A percentile compares a stretch with the other conserved stretches of the same genome.
phyloP scores from a whole-genome alignment of 2,797 vertebrate species.

The Amblyraja radiata region DNA sequence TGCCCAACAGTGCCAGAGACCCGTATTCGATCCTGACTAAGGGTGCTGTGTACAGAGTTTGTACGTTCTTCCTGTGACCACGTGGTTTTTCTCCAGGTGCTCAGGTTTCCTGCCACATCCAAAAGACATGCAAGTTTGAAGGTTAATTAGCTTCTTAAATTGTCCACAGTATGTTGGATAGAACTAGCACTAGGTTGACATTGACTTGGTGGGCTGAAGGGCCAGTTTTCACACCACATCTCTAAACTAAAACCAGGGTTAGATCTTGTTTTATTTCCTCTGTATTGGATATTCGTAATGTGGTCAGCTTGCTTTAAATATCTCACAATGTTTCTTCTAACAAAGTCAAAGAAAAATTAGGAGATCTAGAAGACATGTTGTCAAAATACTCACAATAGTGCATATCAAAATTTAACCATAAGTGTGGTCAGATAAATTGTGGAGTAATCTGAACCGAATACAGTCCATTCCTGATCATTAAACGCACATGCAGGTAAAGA shows the following conservation, averaged over 20 bases:
- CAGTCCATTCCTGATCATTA: neutral
- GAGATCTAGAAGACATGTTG: neutral
- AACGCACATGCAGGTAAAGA: neutral
- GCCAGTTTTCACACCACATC: too few relatives aligned
- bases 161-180: too few relatives aligned
- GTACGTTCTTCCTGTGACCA: too few relatives aligned
- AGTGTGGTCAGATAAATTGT: neutral
- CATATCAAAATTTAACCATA: neutral
- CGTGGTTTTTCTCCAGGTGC: too few relatives aligned
- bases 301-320: neutral
- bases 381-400: neutral
- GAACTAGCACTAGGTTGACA: too few relatives aligned
- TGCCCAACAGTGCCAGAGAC: too few relatives aligned
- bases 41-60: too few relatives aligned
- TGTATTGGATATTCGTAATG: neutral
- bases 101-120: too few relatives aligned
- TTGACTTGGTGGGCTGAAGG: too few relatives aligned
- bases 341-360: neutral
- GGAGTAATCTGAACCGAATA: neutral
- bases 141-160: too few relatives aligned
- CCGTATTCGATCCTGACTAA: too few relatives aligned
- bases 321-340: neutral
- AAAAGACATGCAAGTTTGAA: too few relatives aligned
- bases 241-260: neutral
- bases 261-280: neutral